Evolutionary conservation across 2,797 vertebrate species (phyloP).

Genomic region (Leptatherina wallacei): DNA sequence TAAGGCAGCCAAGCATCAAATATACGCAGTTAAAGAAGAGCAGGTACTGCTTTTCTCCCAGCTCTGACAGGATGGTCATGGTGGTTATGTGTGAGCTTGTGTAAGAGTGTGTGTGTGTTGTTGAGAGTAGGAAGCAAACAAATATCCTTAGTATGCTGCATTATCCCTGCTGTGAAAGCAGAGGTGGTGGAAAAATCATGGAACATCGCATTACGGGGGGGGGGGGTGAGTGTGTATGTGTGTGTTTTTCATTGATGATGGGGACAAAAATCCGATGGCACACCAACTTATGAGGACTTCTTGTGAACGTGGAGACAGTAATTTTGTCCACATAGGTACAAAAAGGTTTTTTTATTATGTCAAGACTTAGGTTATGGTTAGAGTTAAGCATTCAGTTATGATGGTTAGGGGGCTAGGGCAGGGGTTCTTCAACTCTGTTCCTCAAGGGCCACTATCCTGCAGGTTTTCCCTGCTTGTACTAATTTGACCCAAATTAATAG

Average conservation of each 20-base stretch:
- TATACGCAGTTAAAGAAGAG: constrained; percentile 73
- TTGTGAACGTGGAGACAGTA: not conserved
- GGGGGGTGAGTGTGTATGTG: constrained; percentile 11
- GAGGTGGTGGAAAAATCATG: constrained; percentile 40
- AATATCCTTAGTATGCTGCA: constrained; percentile 45
- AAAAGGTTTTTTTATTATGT: no score
- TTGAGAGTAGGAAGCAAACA: constrained; percentile 48
- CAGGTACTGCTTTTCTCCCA: constrained; percentile 65
- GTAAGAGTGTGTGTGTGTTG: not conserved
- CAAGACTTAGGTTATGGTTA: not conserved
- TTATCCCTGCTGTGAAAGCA: constrained; percentile 57
- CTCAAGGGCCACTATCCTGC: no score
- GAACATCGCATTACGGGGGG: constrained; percentile 45
- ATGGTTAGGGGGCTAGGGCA: no score
- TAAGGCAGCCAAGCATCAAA: constrained; percentile 78
- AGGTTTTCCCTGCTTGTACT: no score
- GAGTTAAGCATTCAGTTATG: not conserved
- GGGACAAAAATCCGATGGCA: not conserved
- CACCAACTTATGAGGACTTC: not conserved
- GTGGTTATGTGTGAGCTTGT: constrained; percentile 9
- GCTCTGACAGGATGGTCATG: constrained; percentile 63
- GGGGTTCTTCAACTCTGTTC: no score
- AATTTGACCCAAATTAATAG: no score
- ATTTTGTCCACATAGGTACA: not conserved
- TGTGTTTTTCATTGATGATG: not conserved